phyloP scores from a whole-genome alignment of 2,797 vertebrate species.

The Clarias platycephalus region DNA sequence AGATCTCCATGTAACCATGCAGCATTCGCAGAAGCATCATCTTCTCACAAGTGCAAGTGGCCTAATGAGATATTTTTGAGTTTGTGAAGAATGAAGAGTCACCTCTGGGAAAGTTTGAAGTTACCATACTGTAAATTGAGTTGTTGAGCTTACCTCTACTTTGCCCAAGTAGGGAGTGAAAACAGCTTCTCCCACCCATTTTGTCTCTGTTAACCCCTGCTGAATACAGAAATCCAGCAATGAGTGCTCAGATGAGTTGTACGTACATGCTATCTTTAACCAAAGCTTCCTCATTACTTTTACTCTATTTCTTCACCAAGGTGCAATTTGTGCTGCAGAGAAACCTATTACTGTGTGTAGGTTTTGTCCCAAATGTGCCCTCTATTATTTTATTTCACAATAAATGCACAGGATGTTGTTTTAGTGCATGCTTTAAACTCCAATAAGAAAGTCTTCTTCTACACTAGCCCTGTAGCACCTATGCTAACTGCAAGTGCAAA shows the following conservation, averaged over 20 bases:
- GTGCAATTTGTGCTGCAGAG: not conserved
- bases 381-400: not conserved
- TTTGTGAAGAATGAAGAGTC: not conserved
- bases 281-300: not conserved
- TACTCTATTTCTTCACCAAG: not conserved
- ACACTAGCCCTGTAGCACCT: not conserved
- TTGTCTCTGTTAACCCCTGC: slow-evolving; percentile 8
- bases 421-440: not conserved
- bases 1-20: slow-evolving; percentile 44
- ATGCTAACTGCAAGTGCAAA: slow-evolving; percentile 3
- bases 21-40: slow-evolving; percentile 49
- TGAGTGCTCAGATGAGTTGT: not conserved
- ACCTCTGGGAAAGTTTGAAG: not conserved
- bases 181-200: slow-evolving; percentile 36
- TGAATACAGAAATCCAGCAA: slow-evolving; percentile 20
- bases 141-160: slow-evolving; percentile 39
- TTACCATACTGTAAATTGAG: not conserved
- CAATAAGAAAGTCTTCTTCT: not conserved
- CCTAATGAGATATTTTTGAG: slow-evolving; percentile 12
- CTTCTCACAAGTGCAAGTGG: slow-evolving; percentile 45
- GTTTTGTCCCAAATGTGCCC: not conserved
- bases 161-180: slow-evolving; percentile 39
- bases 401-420: not conserved
- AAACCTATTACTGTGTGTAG: not conserved
- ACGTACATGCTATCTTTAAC: not conserved